phyloP scores from a whole-genome alignment of 35 echinoderm and acorn worm genomes.

The Diadema setosum region DNA sequence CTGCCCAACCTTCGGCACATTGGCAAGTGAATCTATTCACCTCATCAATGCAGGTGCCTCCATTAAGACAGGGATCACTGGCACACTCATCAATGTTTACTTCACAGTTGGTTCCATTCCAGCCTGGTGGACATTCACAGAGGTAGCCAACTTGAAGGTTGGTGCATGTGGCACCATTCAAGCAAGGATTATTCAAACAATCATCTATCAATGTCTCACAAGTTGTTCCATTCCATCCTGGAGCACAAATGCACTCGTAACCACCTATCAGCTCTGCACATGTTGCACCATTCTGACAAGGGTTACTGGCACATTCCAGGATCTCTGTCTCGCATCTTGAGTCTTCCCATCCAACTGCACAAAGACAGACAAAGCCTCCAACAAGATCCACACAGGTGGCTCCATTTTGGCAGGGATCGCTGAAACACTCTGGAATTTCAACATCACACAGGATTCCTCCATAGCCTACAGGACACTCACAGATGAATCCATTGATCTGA shows the following conservation, averaged over 20 bases:
- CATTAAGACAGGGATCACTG: constrained; percentile 57
- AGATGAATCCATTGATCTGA: constrained; percentile 23
- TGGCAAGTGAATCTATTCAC: constrained; percentile 36
- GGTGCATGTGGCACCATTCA: constrained; percentile 59
- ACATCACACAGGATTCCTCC: constrained; percentile 2
- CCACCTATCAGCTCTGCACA: background rate
- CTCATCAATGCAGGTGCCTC: constrained; percentile 52
- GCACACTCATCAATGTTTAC: constrained; percentile 54
- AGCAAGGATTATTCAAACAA: constrained; percentile 64
- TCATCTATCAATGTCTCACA: constrained; percentile 68
- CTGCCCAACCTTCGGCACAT: constrained; percentile 47
- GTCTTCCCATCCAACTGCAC: background rate
- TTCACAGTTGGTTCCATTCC: background rate
- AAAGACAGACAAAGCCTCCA: background rate
- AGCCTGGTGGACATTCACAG: background rate
- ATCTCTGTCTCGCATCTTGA: background rate
- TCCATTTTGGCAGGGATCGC: constrained; percentile 67
- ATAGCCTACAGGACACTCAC: constrained; percentile 27
- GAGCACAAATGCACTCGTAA: constrained; percentile 13
- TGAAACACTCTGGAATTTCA: constrained; percentile 44
- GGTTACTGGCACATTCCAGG: constrained; percentile 10
- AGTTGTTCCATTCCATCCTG: constrained; percentile 33
- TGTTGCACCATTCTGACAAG: constrained; percentile 53
- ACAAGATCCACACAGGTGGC: constrained; percentile 24
- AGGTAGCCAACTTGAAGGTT: background rate